Evolutionary conservation across 2,797 vertebrate species (phyloP).

Genomic region (Molossus molossus): DNA sequence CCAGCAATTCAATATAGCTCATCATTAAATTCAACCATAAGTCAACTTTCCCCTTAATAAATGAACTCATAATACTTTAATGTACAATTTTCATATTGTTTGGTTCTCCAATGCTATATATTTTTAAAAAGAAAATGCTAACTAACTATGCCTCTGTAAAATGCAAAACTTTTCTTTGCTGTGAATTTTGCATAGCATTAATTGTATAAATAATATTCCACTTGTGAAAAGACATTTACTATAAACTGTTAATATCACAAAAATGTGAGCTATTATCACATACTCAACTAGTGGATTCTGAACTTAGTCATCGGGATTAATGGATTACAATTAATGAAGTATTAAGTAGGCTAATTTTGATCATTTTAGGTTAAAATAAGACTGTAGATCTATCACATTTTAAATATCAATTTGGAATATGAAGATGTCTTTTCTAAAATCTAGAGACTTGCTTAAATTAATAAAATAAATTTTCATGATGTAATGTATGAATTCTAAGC

Average conservation of each 20-base stretch:
- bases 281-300: constrained; percentile 36
- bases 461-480: constrained; percentile 48
- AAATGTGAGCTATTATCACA: constrained; percentile 18
- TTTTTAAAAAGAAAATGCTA: background rate
- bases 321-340: constrained; percentile 76
- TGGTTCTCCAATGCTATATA: background rate
- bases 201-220: background rate
- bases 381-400: background rate
- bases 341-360: constrained; percentile 11
- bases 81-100: constrained; percentile 49
- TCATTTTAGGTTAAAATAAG: constrained; percentile 66
- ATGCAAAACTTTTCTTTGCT: constrained; percentile 23
- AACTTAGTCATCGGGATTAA: constrained; percentile 54
- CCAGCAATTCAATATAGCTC: constrained; percentile 39
- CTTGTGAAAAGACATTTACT: constrained; percentile 20
- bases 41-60: constrained; percentile 36
- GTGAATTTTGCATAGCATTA: background rate
- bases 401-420: constrained; percentile 40
- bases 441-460: constrained; percentile 31
- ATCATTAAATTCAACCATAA: constrained; percentile 60
- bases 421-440: constrained; percentile 37
- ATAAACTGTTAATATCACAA: constrained; percentile 15
- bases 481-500: constrained; percentile 7
- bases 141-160: background rate
- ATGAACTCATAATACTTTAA: constrained; percentile 6